Evolutionary conservation across 1,140 invertebrate species (phyloP), one percentile per base, ranked within the genome.

Genomic region (Arctopsyche grandis): DNA sequence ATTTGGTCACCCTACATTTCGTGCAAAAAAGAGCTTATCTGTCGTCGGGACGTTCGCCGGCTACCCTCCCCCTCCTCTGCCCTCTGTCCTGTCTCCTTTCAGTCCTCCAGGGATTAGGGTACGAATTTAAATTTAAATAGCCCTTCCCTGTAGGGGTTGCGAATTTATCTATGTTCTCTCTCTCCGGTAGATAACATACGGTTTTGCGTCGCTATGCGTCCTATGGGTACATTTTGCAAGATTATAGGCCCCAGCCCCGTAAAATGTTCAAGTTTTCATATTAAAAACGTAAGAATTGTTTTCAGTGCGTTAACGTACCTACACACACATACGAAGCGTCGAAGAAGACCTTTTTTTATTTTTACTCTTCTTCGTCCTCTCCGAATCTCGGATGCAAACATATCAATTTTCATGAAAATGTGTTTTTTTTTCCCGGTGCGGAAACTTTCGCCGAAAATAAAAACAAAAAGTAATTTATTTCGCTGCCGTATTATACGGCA

Each of bases 111-210:
- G 80, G 80, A 81, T 81, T 81, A 81, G 77, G 77, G 76, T 43
- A 75, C 38, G 71, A 81, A 81, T 81, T 81, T 81, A 81, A 81
- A 81, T 81, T 81, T 81, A 81, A 81, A 81, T 81, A 81, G 77
- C 80, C 75, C 80, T 70, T 75, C 73, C 58, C 71, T 21, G 66
- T 63, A 22, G 78, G 73, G 74, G 79, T 71, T 26, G 79, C 66
- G 79, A 77, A 77, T 80, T 77, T 80, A 80, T 80, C 75, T 71
- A 22, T 74, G 48, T 70, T 48, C 66, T n/a, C 44, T n/a, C 69
- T 66, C 69, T 46, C 12, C 14, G 16, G 43, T 48, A 76, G 74
- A 76, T 76, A 76, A 76, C 74, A 63, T 76, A 76, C 74, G 74
- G 24, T 60, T 44, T 71, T 22, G 52, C 26, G 43, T 21, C 58